Percentiles rank a stretch among this genome's conserved stretches.
phyloP scores from a whole-genome alignment of 2,113 vertebrate genomes.

The Onychorhynchus coronatus region DNA sequence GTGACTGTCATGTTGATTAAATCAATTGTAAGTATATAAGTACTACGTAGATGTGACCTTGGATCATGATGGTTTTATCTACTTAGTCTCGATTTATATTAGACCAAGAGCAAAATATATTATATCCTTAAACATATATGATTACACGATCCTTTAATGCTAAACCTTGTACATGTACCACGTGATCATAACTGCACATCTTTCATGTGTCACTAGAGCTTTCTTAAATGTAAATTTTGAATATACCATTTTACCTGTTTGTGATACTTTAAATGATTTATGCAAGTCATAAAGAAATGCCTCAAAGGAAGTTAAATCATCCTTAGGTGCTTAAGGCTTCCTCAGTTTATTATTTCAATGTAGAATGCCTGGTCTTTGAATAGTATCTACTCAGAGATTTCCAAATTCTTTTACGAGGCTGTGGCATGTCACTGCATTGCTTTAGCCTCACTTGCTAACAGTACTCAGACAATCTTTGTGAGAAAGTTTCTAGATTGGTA shows the following conservation, averaged over 20 bases:
- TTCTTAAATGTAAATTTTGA: not conserved
- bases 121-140: not conserved
- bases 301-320: not conserved
- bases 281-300: not conserved
- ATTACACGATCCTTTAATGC: not conserved
- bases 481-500: not conserved
- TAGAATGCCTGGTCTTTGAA: not conserved
- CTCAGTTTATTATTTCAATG: not conserved
- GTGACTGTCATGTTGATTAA: not conserved
- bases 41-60: not conserved
- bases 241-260: not conserved
- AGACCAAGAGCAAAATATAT: not conserved
- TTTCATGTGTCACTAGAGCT: not conserved
- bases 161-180: not conserved
- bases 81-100: not conserved
- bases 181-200: not conserved
- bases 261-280: not conserved
- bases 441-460: not conserved
- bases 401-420: not conserved
- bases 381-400: not conserved
- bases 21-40: not conserved
- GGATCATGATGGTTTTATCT: not conserved
- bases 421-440: rapidly evolving
- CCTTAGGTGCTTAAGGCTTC: not conserved
- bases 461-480: not conserved